phyloP scores from a whole-genome alignment of 2,888 invertebrate species.

The Scaptomyza flava region DNA sequence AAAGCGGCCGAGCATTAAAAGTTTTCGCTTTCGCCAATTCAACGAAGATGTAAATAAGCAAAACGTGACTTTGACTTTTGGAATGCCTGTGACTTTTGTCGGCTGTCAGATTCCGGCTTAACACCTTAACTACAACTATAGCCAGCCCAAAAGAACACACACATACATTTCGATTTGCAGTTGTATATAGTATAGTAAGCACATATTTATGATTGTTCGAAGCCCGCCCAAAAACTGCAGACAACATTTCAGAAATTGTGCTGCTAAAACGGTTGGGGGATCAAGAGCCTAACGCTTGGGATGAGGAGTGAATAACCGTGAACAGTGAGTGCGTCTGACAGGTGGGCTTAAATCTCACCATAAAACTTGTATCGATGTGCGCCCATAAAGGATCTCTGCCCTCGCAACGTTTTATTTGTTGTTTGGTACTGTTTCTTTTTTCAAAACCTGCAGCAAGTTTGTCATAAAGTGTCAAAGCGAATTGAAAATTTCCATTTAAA shows the following conservation, averaged over 20 bases:
- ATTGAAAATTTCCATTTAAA: slow-evolving; percentile 78
- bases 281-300: background rate
- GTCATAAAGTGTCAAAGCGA: slow-evolving; percentile 78
- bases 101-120: slow-evolving; percentile 41
- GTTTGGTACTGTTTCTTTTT: slow-evolving; percentile 9
- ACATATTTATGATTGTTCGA: slow-evolving; percentile 21
- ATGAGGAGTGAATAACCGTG: background rate
- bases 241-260: slow-evolving; percentile 70
- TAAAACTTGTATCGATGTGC: slow-evolving; percentile 53
- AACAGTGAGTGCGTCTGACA: slow-evolving; percentile 53
- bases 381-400: slow-evolving; percentile 22
- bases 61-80: slow-evolving; percentile 78
- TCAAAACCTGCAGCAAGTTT: slow-evolving; percentile 69
- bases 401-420: slow-evolving; percentile 1
- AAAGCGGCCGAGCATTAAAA: slow-evolving; percentile 12
- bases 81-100: slow-evolving; percentile 2
- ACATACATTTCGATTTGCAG: too few species aligned
- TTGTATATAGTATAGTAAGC: slow-evolving; percentile 7
- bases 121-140: slow-evolving; percentile 43
- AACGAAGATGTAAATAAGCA: slow-evolving; percentile 72
- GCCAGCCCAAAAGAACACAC: background rate
- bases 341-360: slow-evolving; percentile 48
- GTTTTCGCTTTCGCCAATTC: slow-evolving; percentile 58
- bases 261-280: slow-evolving; percentile 19
- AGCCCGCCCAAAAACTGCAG: slow-evolving; percentile 71